phyloP scores from a whole-genome alignment of 2,113 vertebrate genomes.

The Oreochromis niloticus region DNA sequence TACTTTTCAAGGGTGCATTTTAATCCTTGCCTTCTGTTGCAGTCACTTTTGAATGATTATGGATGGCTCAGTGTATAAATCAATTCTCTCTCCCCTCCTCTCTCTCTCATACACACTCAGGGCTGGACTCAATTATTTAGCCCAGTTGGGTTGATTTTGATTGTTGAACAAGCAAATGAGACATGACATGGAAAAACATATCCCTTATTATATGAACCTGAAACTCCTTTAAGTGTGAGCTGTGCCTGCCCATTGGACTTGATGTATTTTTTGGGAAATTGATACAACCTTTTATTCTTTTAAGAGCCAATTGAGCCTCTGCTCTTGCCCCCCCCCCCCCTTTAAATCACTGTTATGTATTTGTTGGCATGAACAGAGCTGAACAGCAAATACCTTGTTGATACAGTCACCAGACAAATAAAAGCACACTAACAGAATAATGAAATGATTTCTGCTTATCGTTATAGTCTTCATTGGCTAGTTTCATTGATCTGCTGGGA shows the following conservation, averaged over 20 bases:
- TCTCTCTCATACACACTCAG: constrained; percentile 2
- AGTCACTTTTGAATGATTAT: constrained; percentile 34
- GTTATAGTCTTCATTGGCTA: constrained; percentile 10
- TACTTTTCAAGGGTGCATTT: constrained; percentile 17
- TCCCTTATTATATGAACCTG: constrained; percentile 32
- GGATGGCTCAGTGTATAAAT: constrained; percentile 50
- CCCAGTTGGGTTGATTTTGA: constrained; percentile 46
- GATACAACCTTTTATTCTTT: constrained; percentile 35
- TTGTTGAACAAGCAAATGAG: constrained; percentile 51
- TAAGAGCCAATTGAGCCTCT: constrained; percentile 8
- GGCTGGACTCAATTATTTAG: constrained; percentile 48
- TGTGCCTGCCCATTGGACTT: constrained; percentile 16
- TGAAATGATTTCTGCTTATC: constrained; percentile 47
- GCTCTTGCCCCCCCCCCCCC: neutral
- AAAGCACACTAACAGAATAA: constrained; percentile 46
- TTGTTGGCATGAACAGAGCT: constrained; percentile 55
- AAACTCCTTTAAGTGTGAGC: constrained; percentile 44
- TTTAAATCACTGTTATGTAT: constrained; percentile 48
- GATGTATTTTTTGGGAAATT: constrained; percentile 39
- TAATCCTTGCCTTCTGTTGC: constrained; percentile 59
- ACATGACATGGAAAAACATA: constrained; percentile 60
- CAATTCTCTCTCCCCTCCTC: constrained; percentile 23
- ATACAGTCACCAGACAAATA: constrained; percentile 55
- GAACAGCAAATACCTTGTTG: constrained; percentile 56
- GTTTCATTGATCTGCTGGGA: constrained; percentile 25